Evolutionary conservation across 2,888 invertebrate genomes (phyloP), one percentile per base, ranked within the genome.

Genomic region (Epistrophe grossulariae): DNA sequence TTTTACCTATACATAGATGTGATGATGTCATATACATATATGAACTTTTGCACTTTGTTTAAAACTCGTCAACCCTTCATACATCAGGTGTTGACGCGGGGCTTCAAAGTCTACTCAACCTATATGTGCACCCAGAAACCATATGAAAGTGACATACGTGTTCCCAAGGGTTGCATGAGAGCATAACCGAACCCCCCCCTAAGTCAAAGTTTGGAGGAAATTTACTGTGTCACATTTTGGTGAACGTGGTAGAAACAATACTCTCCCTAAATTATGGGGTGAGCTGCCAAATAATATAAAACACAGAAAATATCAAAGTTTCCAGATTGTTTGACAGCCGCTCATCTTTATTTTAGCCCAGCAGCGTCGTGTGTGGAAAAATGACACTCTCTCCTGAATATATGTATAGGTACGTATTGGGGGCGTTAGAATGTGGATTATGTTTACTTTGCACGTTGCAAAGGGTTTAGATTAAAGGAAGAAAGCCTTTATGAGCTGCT

Each of bases 101-200:
- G 31, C 24, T 45, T 45, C 17, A 64, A 43, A 62, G 62, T 64
- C 59, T 62, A 7, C 62, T 43, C 60, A 62, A 62, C 62, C 57
- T 10, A 6, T n/a, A 45, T 64, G 28, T 15, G 62, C 11, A 28
- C 5, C 28, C 64, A 45, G 64, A 64, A 64, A 64, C 64, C 64
- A 28, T 64, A 64, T 64, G 64, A 64, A 48, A 31, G 45, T 64
- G 45, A 64, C 31, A 64, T 28, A 15, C 24, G 15, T 43, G 11
- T 45, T 64, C n/a, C n/a, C 43, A 28, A 28, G 9, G 43, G 62
- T 35, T 59, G 35, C 9, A 31, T 28, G 8, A 13, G n/a, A 24
- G n/a, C 64, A 17, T 3, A 17, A 11, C 17, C 24, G 2, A 2
- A 1, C 24, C 24, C 38, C 38, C 19, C 40, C 24, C 1, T 6